phyloP scores from a whole-genome alignment of 2,888 invertebrate genomes.

The Drosophila subquinaria region DNA sequence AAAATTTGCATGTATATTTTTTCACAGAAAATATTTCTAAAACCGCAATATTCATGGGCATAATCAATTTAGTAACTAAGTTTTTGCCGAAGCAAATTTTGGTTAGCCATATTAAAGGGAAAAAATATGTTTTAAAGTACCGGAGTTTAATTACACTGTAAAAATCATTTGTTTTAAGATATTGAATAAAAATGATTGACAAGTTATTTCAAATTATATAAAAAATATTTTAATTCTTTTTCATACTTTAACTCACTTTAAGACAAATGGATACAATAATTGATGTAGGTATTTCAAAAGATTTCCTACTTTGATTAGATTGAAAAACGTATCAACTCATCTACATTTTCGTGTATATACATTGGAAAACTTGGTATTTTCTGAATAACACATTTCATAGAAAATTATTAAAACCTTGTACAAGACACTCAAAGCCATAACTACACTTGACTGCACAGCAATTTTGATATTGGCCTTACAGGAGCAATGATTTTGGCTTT shows the following conservation, averaged over 20 bases:
- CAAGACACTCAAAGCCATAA: constrained; percentile 9
- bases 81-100: not conserved
- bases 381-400: not conserved
- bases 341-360: not conserved
- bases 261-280: not conserved
- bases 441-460: constrained; percentile 35
- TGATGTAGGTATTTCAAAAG: not conserved
- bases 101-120: not conserved
- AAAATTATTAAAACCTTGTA: not conserved
- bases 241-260: not conserved
- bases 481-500: constrained; percentile 38
- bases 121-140: not conserved
- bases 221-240: not conserved
- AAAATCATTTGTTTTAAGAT: too few species aligned
- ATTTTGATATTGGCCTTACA: constrained; percentile 30
- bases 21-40: not conserved
- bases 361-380: too few species aligned
- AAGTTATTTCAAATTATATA: not conserved
- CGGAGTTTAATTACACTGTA: not conserved
- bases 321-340: not conserved
- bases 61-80: not conserved
- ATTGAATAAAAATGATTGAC: not conserved
- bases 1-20: not conserved
- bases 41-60: constrained; percentile 4
- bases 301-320: not conserved